Evolutionary conservation across 1,140 invertebrate genomes (phyloP).

Genomic region (Anoplolepis gracilipes): DNA sequence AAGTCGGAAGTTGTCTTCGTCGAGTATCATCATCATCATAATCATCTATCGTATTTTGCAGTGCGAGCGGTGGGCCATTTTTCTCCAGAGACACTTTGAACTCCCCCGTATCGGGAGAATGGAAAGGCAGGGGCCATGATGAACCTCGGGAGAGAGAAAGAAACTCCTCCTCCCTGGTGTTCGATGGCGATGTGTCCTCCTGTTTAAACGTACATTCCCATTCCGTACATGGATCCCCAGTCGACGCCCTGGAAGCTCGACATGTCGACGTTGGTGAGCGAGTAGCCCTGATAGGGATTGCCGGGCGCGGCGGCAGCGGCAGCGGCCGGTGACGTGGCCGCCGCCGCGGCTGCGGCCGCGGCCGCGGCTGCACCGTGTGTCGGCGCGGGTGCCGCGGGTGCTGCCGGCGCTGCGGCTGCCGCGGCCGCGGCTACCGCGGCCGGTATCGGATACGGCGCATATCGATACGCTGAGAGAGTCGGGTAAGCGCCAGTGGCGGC

Average conservation of each 20-base stretch:
- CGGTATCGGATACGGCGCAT: slow-evolving; percentile 90
- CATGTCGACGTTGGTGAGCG: slow-evolving; percentile 95
- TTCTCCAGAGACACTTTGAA: slow-evolving; percentile 22
- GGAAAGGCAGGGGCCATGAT: neutral
- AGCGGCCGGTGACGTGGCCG: slow-evolving; percentile 85
- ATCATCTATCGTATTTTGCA: neutral
- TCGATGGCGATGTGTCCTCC: neutral
- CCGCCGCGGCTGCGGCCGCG: slow-evolving; percentile 79
- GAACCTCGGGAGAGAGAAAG: neutral
- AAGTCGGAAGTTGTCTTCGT: slow-evolving; percentile 22
- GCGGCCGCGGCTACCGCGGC: slow-evolving; percentile 88
- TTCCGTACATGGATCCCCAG: slow-evolving; percentile 95
- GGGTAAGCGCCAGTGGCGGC: slow-evolving; percentile 83
- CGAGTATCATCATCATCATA: neutral
- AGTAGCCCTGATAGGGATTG: slow-evolving; percentile 92
- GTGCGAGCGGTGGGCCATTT: slow-evolving; percentile 15
- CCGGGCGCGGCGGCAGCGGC: slow-evolving; percentile 87
- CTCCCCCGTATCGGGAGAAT: neutral
- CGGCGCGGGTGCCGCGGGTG: slow-evolving; percentile 84
- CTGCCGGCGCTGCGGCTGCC: slow-evolving; percentile 83
- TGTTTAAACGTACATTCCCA: slow-evolving; percentile 95
- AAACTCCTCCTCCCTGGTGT: no score
- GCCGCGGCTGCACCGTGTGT: slow-evolving; percentile 85
- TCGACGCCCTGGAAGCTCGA: slow-evolving; percentile 95
- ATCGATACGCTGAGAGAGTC: slow-evolving; percentile 90